Evolutionary conservation across 1,140 invertebrate genomes (phyloP).

Genomic region (Zaprionus vittiger): DNA sequence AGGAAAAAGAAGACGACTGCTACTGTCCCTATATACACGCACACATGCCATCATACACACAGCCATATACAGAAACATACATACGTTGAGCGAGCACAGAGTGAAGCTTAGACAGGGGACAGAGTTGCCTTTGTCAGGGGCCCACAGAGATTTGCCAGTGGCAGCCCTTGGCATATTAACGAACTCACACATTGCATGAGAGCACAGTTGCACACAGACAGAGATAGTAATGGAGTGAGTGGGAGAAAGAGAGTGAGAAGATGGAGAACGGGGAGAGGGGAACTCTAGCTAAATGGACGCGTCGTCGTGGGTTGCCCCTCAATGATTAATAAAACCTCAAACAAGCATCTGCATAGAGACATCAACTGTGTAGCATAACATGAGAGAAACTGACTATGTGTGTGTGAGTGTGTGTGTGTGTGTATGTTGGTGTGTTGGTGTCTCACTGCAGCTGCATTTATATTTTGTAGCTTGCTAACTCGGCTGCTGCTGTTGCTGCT

Average conservation of each 20-base stretch:
- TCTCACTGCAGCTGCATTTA: slow-evolving; percentile 44
- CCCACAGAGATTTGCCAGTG: slow-evolving; percentile 48
- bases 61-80: neutral
- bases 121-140: slow-evolving; percentile 35
- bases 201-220: slow-evolving; percentile 25
- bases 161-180: slow-evolving; percentile 56
- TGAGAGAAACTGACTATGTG: neutral
- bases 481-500: slow-evolving; percentile 20
- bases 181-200: slow-evolving; percentile 49
- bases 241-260: neutral
- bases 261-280: neutral
- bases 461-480: slow-evolving; percentile 33
- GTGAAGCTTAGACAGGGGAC: slow-evolving; percentile 25
- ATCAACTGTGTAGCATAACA: slow-evolving; percentile 9
- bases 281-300: slow-evolving; percentile 33
- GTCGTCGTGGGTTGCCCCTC: slow-evolving; percentile 23
- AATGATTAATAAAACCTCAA: slow-evolving; percentile 59
- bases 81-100: neutral
- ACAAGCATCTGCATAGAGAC: slow-evolving; percentile 50
- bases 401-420: slow-evolving; percentile 7
- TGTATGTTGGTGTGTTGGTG: slow-evolving; percentile 11
- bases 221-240: neutral
- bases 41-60: slow-evolving; percentile 10
- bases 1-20: slow-evolving; percentile 19
- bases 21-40: neutral